Evolutionary conservation across 2,797 vertebrate genomes (phyloP).

Genomic region (Phaenicophaeus curvirostris): DNA sequence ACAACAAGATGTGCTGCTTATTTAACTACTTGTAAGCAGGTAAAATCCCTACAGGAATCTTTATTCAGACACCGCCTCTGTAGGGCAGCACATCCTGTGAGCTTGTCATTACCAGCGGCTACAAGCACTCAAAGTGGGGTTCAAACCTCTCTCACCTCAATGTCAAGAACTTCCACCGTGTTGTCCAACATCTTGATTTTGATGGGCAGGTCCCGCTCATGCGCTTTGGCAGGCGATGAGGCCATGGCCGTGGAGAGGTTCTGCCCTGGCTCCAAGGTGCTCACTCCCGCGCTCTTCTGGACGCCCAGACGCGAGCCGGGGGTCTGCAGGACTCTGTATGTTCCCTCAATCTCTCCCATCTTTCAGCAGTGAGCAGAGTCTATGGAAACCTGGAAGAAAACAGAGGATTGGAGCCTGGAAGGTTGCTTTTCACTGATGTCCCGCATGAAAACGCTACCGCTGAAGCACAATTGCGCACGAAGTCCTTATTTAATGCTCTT

Average conservation of each 20-base stretch:
- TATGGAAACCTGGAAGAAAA: not conserved
- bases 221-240: slow-evolving; percentile 58
- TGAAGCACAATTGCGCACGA: not conserved
- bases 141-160: slow-evolving; percentile 83
- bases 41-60: not conserved
- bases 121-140: not conserved
- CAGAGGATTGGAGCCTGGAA: not conserved
- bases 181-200: slow-evolving; percentile 90
- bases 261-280: slow-evolving; percentile 90
- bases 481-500: not conserved
- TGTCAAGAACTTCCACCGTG: slow-evolving; percentile 84
- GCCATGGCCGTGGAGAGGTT: slow-evolving; percentile 77
- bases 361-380: slow-evolving; percentile 49
- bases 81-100: not conserved
- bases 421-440: not conserved
- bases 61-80: not conserved
- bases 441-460: not conserved
- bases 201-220: slow-evolving; percentile 79
- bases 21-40: not conserved
- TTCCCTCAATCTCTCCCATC: slow-evolving; percentile 95
- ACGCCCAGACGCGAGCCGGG: slow-evolving; percentile 88
- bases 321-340: slow-evolving; percentile 89
- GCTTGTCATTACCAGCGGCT: not conserved
- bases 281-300: slow-evolving; percentile 85
- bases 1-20: not conserved